A percentile compares a stretch with the other conserved stretches of the same genome.
phyloP scores from a whole-genome alignment of 2,797 vertebrate genomes.

The Onychomys arenicola region DNA sequence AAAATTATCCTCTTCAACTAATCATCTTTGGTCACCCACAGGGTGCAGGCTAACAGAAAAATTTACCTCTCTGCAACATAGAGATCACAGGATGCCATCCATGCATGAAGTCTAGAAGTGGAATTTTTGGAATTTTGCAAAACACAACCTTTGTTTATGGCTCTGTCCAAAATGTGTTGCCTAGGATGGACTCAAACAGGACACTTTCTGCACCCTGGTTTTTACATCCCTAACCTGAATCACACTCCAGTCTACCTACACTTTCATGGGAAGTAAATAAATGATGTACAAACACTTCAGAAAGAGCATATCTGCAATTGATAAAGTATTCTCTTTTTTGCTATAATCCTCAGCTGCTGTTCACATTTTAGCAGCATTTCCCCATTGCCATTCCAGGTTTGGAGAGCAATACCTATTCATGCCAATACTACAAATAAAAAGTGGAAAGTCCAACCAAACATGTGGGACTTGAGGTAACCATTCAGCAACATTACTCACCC shows the following conservation, averaged over 20 bases:
- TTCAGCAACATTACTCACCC: slow-evolving; percentile 52
- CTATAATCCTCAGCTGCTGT: slow-evolving; percentile 57
- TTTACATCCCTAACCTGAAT: slow-evolving; percentile 30
- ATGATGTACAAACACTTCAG: slow-evolving; percentile 18
- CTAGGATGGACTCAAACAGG: not conserved
- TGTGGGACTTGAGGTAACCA: slow-evolving; percentile 36
- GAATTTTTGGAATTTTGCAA: not conserved
- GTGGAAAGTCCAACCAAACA: slow-evolving; percentile 68
- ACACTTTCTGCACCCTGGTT: not conserved
- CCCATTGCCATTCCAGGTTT: slow-evolving; percentile 53
- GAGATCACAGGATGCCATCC: not conserved
- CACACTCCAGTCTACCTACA: not conserved
- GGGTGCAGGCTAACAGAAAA: not conserved
- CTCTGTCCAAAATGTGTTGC: not conserved
- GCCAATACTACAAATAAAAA: slow-evolving; percentile 66
- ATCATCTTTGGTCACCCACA: not conserved
- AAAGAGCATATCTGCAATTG: slow-evolving; percentile 19
- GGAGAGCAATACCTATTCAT: not conserved
- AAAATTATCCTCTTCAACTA: slow-evolving; percentile 46
- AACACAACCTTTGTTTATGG: not conserved
- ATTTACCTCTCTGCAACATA: not conserved
- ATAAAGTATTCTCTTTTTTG: slow-evolving; percentile 33
- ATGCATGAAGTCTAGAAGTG: not conserved
- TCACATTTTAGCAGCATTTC: slow-evolving; percentile 59
- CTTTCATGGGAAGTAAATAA: not conserved